Evolutionary conservation across 2,113 vertebrate genomes (phyloP), one percentile per base, ranked within the genome.

Genomic region (Mobula hypostoma): DNA sequence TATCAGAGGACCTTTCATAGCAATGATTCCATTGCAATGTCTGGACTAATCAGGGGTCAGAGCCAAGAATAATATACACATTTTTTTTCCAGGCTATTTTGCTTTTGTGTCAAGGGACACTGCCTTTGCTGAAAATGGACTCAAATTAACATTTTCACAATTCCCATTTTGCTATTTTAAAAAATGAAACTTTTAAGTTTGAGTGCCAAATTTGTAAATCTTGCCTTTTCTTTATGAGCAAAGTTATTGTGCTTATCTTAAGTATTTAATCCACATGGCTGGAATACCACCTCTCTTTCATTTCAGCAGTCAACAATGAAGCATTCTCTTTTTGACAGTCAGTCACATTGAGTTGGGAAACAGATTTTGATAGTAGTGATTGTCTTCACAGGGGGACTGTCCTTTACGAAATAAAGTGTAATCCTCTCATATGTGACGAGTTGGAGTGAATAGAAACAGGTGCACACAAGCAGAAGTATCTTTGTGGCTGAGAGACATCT

Each of bases 21-120:
- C 68, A 74, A 93, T 93, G 91, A 72, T 93, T 93, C 74, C 91
- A 93, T 93, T 93, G 91, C 91, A 56, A 93, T 76, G 91, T 93
- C 91, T 93, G 91, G 91, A 56, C 91, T 93, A 93, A 93, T 93
- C 68, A 93, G 19, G 36, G 91, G 91, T 74, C 68, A 48, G 36
- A 72, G 66, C 91, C 91, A 93, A 93, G 70, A 93, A 93, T 74
- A 93, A 93, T 74, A 93, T 74, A 76, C 68, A 93, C 61, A 66
- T 17, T 36, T 68, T 93, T 70, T 93, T 74, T 93, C 70, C 40
- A 93, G 40, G 70, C 40, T 93, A 70, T 76, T 93, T 93, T 93
- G 91, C 91, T 93, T 93, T 93, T 74, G 91, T 93, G 56, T 74
- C 91, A 74, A 40, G 91, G 91, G 70, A 93, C 36, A 40, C 19